Conservation (phyloP, 2,888 invertebrate genomes). For the Hedychridium roseum region DNA sequence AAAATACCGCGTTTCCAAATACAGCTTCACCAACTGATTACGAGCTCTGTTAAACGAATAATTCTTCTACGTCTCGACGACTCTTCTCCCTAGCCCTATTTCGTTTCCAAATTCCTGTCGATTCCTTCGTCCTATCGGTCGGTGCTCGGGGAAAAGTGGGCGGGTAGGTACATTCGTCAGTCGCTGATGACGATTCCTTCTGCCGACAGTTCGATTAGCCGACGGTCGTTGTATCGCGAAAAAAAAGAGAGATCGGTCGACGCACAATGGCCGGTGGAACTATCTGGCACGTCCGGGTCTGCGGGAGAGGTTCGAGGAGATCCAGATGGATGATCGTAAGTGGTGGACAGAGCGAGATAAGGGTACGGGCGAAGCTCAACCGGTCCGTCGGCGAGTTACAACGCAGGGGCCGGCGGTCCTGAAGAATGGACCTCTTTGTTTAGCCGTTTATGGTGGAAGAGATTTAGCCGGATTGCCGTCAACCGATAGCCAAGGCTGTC, state of each 20-base stretch:
- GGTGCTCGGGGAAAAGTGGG: too few relatives aligned
- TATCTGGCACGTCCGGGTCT: conserved; percentile 25
- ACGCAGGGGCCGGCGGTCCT: conserved; percentile 39
- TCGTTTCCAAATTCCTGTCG: too few relatives aligned
- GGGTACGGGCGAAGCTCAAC: conserved; percentile 34
- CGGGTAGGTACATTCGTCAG: too few relatives aligned
- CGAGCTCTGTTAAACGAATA: too few relatives aligned
- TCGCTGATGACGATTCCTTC: too few relatives aligned
- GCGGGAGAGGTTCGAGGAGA: conserved; percentile 27
- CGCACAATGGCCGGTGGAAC: conserved; percentile 28
- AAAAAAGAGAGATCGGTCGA: too few relatives aligned
- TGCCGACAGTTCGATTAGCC: too few relatives aligned
- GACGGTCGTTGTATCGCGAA: conserved; percentile 32
- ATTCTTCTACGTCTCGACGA: too few relatives aligned
- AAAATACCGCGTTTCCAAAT: too few relatives aligned
- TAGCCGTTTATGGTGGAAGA: conserved; percentile 64
- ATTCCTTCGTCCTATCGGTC: too few relatives aligned
- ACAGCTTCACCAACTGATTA: too few relatives aligned
- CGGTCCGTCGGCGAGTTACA: conserved; percentile 21
- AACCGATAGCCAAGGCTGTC: conserved; percentile 49
- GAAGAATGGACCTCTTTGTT: conserved; percentile 64
- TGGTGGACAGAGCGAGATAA: conserved; percentile 62
- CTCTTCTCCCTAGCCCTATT: too few relatives aligned
- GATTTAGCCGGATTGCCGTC: conserved; percentile 62
- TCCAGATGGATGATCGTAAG: conserved; percentile 61